These are phyloP conservation scores for Aethes cnicana DNA, from an alignment of 2,888 invertebrate species.

Conservation along the genomic window DNA sequence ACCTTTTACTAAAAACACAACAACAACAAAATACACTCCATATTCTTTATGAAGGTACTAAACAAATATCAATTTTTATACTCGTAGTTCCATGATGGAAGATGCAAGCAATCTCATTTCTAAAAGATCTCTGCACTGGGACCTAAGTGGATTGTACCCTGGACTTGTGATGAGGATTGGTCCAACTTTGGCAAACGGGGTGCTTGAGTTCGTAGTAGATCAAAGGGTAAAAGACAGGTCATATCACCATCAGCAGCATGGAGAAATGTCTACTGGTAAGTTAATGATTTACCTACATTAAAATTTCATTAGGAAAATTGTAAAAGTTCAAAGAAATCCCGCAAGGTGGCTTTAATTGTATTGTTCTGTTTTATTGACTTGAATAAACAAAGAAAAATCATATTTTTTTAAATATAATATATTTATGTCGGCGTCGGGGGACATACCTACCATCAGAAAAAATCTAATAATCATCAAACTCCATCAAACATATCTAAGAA, in stretches of 20 bases:
- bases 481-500: too few relatives aligned
- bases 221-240: conserved; percentile 79
- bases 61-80: conserved; percentile 33
- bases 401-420: too few relatives aligned
- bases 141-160: conserved; percentile 87
- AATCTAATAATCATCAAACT: too few relatives aligned
- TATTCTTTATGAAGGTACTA: not conserved
- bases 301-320: too few relatives aligned
- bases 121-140: conserved; percentile 88
- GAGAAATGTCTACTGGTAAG: conserved; percentile 85
- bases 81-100: conserved; percentile 84
- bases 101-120: conserved; percentile 86
- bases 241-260: conserved; percentile 71
- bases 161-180: conserved; percentile 89
- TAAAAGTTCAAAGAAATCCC: too few relatives aligned
- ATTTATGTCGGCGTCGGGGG: too few relatives aligned
- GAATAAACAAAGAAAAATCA: too few relatives aligned
- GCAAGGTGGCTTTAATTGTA: too few relatives aligned
- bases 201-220: conserved; percentile 89
- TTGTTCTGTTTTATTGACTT: too few relatives aligned
- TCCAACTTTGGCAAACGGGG: conserved; percentile 87
- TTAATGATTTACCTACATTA: not conserved
- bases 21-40: too few relatives aligned
- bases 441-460: too few relatives aligned
- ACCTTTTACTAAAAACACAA: too few relatives aligned